Evolutionary conservation across 2,113 vertebrate genomes (phyloP), one percentile per base, ranked within the genome.

Genomic region (Ciconia stormi): DNA sequence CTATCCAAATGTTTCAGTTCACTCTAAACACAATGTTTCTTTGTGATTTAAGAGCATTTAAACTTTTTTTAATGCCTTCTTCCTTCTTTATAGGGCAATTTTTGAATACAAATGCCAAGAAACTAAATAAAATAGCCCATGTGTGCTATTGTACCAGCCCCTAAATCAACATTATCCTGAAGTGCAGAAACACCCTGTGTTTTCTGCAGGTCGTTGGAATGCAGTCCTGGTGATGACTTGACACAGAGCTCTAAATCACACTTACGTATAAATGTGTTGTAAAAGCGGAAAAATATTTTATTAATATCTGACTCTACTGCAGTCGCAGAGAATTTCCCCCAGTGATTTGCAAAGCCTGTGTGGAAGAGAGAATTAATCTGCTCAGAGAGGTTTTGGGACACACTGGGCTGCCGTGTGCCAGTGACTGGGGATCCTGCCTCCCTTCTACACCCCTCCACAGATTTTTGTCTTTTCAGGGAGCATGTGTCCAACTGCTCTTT

Each of bases 21-120:
- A 5, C 78, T 93, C 74, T 30, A 9, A 94, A 80, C 78, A 79
- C 62, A 56, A 88, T 85, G 73, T 29, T 94, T 96, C 92, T 90
- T 61, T 19, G 49, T 96, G 96, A 97, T 95, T 97, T 94, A 96
- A 23, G 87, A 85, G 88, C 73, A 49, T 90, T 96, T 95, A 94
- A 94, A 94, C 95, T 95, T 95, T 95, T 82, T 94, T 87, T 89
- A 94, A 94, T 79, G 80, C 61, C 61, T 89, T 74, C 66, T 84
- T 30, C 53, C 10, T 91, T 58, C 95, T 96, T 96, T 88, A 94
- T 90, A 3, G 78, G 62, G 95, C 74, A 82, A 90, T 94, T 95
- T 96, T 94, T 93, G 93, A 96, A 96, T 94, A 91, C 5, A 26
- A 90, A 95, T 82, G 84, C 70, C 81, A 85, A 69, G 84, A 87